A percentile compares a stretch with the other conserved stretches of the same genome.
phyloP scores from a whole-genome alignment of 1,140 invertebrate genomes.

The Centruroides vittatus region DNA sequence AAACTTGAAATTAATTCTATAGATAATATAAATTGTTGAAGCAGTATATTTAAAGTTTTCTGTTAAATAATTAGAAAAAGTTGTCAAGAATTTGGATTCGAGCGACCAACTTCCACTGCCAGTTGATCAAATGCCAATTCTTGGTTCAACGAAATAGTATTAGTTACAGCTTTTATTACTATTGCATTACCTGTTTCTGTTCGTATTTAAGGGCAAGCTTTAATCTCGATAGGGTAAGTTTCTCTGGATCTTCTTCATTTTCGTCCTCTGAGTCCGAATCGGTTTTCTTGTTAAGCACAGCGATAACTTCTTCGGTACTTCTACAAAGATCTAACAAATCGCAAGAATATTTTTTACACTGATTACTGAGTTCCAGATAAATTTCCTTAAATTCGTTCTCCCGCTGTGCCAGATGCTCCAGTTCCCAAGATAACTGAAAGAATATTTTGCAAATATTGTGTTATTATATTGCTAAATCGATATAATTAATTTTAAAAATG shows the following conservation, averaged over 20 bases:
- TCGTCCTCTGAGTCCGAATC: constrained; percentile 18
- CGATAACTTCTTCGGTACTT: constrained; percentile 40
- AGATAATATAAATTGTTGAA: no score
- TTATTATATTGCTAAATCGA: neutral
- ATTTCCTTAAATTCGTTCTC: constrained; percentile 43
- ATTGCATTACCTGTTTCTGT: constrained; percentile 37
- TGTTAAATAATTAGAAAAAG: no score
- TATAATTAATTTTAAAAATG: neutral
- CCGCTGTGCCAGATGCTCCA: constrained; percentile 35
- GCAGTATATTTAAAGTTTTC: no score
- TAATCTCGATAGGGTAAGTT: constrained; percentile 33
- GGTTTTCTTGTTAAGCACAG: constrained; percentile 30
- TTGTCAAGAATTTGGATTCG: no score
- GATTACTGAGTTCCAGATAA: constrained; percentile 30
- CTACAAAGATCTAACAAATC: constrained; percentile 40
- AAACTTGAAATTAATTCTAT: no score
- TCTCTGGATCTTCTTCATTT: constrained; percentile 34
- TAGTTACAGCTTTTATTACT: neutral
- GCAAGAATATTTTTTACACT: constrained; percentile 42
- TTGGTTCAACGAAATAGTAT: neutral
- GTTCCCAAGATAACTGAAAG: constrained; percentile 41
- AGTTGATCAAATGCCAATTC: no score
- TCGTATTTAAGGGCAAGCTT: constrained; percentile 43
- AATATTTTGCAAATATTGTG: neutral
- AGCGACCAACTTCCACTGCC: no score